Base-by-base conservation (phyloP, 2,797 vertebrate genomes). In the Acanthopagrus latus region DNA sequence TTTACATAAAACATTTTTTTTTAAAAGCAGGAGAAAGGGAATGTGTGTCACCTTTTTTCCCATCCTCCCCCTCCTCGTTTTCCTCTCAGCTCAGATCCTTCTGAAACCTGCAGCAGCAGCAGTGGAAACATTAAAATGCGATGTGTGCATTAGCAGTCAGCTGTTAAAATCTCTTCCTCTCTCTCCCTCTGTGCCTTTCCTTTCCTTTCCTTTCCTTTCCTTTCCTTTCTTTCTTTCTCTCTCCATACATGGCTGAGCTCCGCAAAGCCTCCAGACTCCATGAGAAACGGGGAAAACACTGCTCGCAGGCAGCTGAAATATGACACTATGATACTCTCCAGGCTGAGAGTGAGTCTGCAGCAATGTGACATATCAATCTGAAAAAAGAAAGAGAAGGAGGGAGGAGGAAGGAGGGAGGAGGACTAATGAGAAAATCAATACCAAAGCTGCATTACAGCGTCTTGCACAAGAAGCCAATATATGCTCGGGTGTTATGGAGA, bases 301-400 rank as follows among this genome's bases (percentile, higher is more conserved):
- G 84, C 76, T 80, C 3, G 25, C 68, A 65, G 73, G 80, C 78
- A 60, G 76, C 85, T 86, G 91, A 91, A 92, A 92, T 56, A 80
- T 73, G 91, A 92, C 85, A 86, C 91, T 46, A 5, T 71, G 82
- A 82, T 77, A 44, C 74, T 83, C 82, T 74, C 29, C 87, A 75
- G 86, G 76, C 86, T 29, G 71, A 69, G 76, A 80, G 86, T 11
- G 71, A 76, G 86, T 75, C 78, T 82, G 80, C 81, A 87, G 82
- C 86, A 65, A 82, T 82, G 83, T 87, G 88, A 89, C 88, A 88
- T 78, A 86, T 91, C 87, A 90, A 86, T 90, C 80, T 77, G 83
- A 74, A 27, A 4, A 46, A 46, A 23, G 63, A 65, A 8, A 64
- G 48, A 4, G 76, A 57, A 12, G 23, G 48, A 1, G 33, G 25